Percentiles rank a stretch among this genome's conserved stretches.
phyloP scores from a whole-genome alignment of 2,797 vertebrate species.

The Podarcis lilfordi region DNA sequence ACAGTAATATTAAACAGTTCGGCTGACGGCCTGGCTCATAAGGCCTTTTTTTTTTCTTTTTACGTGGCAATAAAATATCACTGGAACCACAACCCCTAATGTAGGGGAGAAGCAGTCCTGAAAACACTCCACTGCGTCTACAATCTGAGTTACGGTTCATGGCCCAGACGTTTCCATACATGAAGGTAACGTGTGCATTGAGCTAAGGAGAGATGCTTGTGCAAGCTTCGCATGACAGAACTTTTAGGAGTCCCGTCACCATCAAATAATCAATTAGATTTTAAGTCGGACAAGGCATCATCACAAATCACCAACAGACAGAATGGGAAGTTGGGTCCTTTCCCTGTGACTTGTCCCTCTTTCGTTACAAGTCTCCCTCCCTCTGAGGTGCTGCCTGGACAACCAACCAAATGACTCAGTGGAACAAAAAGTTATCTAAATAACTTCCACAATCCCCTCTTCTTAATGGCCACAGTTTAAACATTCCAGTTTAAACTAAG shows the following conservation, averaged over 20 bases:
- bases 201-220: neutral
- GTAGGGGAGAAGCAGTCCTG: neutral
- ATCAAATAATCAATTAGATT: too few relatives aligned
- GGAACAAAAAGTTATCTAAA: neutral
- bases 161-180: neutral
- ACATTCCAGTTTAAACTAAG: neutral
- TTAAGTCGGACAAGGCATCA: too few relatives aligned
- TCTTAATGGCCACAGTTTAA: neutral
- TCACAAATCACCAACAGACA: neutral
- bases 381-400: neutral
- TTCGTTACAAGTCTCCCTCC: neutral
- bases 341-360: neutral
- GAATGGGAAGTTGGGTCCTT: neutral
- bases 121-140: neutral
- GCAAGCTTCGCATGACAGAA: neutral
- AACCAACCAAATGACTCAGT: neutral
- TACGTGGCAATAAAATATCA: neutral
- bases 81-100: neutral
- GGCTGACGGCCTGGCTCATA: neutral
- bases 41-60: neutral
- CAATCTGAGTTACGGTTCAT: neutral
- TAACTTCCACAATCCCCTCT: neutral
- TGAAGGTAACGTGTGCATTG: neutral
- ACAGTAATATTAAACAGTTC: neutral
- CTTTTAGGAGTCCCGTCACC: too few relatives aligned